phyloP scores from a whole-genome alignment of 2,113 vertebrate species.

The Esox niger region DNA sequence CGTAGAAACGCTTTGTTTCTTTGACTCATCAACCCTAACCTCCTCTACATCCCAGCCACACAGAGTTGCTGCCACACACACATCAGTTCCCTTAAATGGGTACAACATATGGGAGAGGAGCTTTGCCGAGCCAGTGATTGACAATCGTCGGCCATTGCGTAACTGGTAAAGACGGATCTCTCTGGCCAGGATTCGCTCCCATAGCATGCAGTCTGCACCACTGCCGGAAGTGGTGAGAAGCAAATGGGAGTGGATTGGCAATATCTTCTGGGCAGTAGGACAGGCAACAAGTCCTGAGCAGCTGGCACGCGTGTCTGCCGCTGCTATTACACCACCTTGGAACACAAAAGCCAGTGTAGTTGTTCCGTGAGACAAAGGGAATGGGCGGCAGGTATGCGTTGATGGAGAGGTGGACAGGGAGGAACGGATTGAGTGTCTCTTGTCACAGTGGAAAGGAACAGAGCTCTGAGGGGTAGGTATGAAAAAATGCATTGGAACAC shows the following conservation, averaged over 20 bases:
- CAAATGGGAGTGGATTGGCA: slow-evolving; percentile 77
- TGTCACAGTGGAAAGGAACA: slow-evolving; percentile 30
- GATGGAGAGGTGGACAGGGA: slow-evolving; percentile 9
- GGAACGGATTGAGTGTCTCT: neutral
- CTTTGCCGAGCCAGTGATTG: slow-evolving; percentile 73
- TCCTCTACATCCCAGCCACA: slow-evolving; percentile 76
- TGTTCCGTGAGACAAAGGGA: slow-evolving; percentile 74
- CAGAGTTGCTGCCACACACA: slow-evolving; percentile 80
- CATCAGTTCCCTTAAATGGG: slow-evolving; percentile 75
- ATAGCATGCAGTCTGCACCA: slow-evolving; percentile 76
- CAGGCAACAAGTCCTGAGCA: slow-evolving; percentile 72
- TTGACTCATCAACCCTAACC: neutral
- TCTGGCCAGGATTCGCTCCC: slow-evolving; percentile 73
- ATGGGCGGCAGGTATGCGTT: slow-evolving; percentile 47
- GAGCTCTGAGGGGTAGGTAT: slow-evolving; percentile 24
- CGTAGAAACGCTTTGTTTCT: neutral
- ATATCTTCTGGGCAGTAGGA: slow-evolving; percentile 72
- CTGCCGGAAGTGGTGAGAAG: slow-evolving; percentile 81
- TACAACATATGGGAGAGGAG: slow-evolving; percentile 76
- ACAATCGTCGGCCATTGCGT: slow-evolving; percentile 67
- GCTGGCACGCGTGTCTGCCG: slow-evolving; percentile 81
- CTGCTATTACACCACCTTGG: slow-evolving; percentile 78
- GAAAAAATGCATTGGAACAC: slow-evolving; percentile 40
- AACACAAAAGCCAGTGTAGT: slow-evolving; percentile 82
- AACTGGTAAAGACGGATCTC: slow-evolving; percentile 77